Conservation (phyloP, 2,888 invertebrate genomes). For the Cyclophora albipunctata region DNA sequence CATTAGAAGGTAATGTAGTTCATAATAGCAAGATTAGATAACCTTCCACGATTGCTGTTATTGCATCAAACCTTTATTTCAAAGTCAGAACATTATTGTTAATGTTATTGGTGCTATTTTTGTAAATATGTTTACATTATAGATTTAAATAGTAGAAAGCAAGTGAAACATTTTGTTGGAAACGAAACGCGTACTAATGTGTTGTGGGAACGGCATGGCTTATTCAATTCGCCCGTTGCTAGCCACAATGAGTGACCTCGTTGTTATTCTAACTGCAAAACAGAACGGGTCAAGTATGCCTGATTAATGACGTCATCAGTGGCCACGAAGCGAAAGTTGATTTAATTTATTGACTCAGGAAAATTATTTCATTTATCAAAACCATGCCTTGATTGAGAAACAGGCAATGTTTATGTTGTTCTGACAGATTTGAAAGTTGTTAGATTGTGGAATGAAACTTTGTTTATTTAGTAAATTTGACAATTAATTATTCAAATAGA, state of each 20-base stretch:
- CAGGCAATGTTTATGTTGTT: background rate
- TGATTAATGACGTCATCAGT: conserved; percentile 4
- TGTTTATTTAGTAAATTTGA: too few relatives aligned
- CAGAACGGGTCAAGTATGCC: conserved; percentile 9
- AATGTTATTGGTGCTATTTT: too few relatives aligned
- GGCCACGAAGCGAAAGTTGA: background rate
- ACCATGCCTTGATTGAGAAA: background rate
- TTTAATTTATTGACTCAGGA: background rate
- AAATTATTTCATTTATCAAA: background rate
- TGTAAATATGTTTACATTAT: too few relatives aligned
- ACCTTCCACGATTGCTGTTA: conserved; percentile 7
- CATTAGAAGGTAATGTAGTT: conserved; percentile 5
- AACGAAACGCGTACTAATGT: too few relatives aligned
- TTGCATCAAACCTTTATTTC: conserved; percentile 4
- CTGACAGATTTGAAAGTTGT: too few relatives aligned
- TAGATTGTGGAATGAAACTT: too few relatives aligned
- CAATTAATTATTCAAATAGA: too few relatives aligned
- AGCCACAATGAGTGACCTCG: conserved; percentile 41
- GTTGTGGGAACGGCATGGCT: too few relatives aligned
- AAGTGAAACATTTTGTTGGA: too few relatives aligned
- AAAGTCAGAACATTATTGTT: conserved; percentile 6
- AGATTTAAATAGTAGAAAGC: too few relatives aligned
- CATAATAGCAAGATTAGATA: conserved; percentile 11
- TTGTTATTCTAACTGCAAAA: conserved; percentile 16
- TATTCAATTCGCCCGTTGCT: conserved; percentile 6